A percentile compares a stretch with the other conserved stretches of the same genome.
These are phyloP conservation scores for Motacilla alba DNA, from an alignment of 2,113 vertebrate species.

Conservation along the genomic window DNA sequence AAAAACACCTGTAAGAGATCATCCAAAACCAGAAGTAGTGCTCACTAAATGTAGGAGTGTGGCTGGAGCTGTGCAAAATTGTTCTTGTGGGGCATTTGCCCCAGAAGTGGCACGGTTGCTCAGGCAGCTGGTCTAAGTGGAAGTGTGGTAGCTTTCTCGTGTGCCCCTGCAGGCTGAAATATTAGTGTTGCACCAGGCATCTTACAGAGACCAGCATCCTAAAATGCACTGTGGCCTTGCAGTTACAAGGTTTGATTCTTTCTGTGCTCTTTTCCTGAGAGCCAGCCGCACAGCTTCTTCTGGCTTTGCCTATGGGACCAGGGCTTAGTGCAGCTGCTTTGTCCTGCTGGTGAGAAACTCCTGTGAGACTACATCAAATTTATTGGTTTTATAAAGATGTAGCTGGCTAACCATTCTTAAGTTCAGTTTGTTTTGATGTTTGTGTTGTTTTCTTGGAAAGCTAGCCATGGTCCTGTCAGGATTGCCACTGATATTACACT, in stretches of 20 bases:
- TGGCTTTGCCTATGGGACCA: not conserved
- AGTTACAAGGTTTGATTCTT: not conserved
- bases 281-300: not conserved
- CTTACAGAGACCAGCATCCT: not conserved
- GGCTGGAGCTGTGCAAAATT: not conserved
- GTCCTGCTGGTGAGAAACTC: not conserved
- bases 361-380: not conserved
- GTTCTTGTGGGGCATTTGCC: not conserved
- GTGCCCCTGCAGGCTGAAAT: not conserved
- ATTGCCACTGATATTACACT: not conserved
- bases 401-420: not conserved
- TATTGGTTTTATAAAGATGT: not conserved
- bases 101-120: not conserved
- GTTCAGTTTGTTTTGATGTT: not conserved
- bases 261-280: not conserved
- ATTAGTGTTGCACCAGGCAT: accelerated
- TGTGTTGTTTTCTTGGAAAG: not conserved
- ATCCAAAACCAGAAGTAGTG: not conserved
- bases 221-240: not conserved
- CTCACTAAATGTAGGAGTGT: not conserved
- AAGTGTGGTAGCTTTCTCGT: not conserved
- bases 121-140: accelerated
- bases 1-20: not conserved
- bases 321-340: not conserved
- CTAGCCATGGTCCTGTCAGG: not conserved